phyloP scores from a whole-genome alignment of 2,797 vertebrate genomes.

The Poecilia velifera region DNA sequence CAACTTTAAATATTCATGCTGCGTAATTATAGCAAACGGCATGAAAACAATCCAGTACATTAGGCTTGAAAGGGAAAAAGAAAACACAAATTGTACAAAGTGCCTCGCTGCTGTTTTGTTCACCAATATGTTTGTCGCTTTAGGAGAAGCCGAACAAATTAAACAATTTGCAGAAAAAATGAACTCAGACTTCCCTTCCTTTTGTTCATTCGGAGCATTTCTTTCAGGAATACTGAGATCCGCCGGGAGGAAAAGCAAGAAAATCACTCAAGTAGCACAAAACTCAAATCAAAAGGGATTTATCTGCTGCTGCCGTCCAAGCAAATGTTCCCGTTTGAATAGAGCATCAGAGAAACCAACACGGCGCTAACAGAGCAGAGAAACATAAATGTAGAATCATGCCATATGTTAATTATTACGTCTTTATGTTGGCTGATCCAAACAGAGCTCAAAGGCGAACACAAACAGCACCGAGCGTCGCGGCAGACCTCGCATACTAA shows the following conservation, averaged over 20 bases:
- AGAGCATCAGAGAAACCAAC: constrained; percentile 17
- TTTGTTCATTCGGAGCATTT: neutral
- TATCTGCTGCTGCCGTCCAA: neutral
- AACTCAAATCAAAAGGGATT: constrained; percentile 2
- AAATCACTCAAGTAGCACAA: neutral
- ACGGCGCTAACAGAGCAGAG: constrained; percentile 5
- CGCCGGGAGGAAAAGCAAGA: neutral
- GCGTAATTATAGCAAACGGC: neutral
- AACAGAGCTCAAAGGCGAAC: constrained; percentile 37
- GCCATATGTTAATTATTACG: constrained; percentile 47
- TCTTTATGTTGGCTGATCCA: constrained; percentile 28
- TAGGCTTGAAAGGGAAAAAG: neutral
- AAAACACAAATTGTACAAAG: neutral
- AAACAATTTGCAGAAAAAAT: constrained; percentile 6
- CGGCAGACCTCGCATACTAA: constrained; percentile 15
- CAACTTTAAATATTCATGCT: neutral
- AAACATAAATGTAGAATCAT: constrained; percentile 25
- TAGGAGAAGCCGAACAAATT: constrained; percentile 2
- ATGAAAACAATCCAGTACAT: neutral
- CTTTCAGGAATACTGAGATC: constrained; percentile 17
- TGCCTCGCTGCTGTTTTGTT: neutral
- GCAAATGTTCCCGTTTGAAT: constrained; percentile 12
- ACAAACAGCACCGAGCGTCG: constrained; percentile 15
- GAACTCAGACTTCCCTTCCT: neutral
- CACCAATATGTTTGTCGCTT: neutral